Percentiles rank a stretch among this genome's conserved stretches.
These are phyloP conservation scores for Luidia sarsii DNA, from an alignment of 53 echinoderm and acorn worm genomes.

Conservation along the genomic window DNA sequence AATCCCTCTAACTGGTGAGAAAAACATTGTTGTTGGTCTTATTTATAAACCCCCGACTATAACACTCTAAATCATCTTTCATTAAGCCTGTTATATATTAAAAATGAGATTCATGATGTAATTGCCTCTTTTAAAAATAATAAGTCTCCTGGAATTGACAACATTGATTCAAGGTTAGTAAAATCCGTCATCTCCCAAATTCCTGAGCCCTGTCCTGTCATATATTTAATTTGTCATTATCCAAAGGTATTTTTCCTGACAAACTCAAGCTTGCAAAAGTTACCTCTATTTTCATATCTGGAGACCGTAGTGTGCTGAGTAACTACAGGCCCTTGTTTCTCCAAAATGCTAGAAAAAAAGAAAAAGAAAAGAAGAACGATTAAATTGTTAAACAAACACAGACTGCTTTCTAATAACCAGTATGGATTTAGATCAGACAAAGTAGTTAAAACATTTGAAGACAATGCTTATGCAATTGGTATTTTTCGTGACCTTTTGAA, in stretches of 20 bases:
- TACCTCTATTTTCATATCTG: constrained; percentile 7
- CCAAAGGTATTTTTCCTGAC: constrained; percentile 14
- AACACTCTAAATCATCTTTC: too few species aligned
- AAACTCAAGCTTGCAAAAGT: constrained; percentile 13
- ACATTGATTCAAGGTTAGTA: not conserved
- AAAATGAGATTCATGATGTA: too few species aligned
- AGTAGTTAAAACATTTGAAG: constrained; percentile 12
- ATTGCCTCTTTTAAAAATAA: constrained; percentile 11
- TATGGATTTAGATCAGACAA: constrained; percentile 38
- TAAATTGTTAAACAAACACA: constrained; percentile 21
- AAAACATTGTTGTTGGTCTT: constrained; percentile 10
- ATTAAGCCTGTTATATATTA: too few species aligned
- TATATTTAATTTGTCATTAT: constrained; percentile 11
- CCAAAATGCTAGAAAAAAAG: constrained; percentile 24
- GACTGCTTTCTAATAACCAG: constrained; percentile 20
- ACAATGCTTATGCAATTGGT: constrained; percentile 13
- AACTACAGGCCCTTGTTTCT: constrained; percentile 30
- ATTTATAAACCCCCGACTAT: constrained; percentile 16
- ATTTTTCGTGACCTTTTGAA: constrained; percentile 36
- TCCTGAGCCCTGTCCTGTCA: constrained; percentile 24
- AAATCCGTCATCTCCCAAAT: constrained; percentile 12
- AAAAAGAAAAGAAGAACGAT: constrained; percentile 1
- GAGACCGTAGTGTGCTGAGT: not conserved
- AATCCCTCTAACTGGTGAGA: not conserved
- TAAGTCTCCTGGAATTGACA: constrained; percentile 33